Evolutionary conservation across 2,888 invertebrate species (phyloP).

Genomic region (Dryococelus australis): DNA sequence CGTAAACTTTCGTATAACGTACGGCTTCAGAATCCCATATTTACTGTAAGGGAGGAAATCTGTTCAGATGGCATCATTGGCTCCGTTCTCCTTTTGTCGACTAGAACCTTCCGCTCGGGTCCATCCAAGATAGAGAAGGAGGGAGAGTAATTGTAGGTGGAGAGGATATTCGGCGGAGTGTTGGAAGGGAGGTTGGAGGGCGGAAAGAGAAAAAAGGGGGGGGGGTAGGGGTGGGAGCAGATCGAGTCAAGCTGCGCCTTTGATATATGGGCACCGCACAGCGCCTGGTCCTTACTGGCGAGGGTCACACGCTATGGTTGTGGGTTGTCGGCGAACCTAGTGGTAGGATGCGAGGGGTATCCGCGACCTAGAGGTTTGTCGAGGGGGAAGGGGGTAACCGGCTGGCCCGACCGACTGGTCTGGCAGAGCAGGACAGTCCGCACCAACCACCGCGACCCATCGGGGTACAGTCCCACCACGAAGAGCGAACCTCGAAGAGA

Average conservation of each 20-base stretch:
- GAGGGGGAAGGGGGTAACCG: neutral
- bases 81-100: no score
- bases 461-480: no score
- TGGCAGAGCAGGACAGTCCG: neutral
- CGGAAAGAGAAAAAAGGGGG: neutral
- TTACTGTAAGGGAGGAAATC: no score
- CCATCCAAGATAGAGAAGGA: no score
- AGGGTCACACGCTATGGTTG: neutral
- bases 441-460: neutral
- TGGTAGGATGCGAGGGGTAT: neutral
- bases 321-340: neutral
- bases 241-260: slow-evolving; percentile 7
- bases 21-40: no score
- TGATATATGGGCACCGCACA: neutral
- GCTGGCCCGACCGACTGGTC: neutral
- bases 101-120: no score
- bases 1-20: no score
- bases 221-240: neutral
- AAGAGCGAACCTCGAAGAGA: no score
- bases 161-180: neutral
- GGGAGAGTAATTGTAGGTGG: no score
- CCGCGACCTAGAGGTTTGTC: no score
- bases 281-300: neutral
- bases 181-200: neutral
- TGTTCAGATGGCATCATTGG: no score